Evolutionary conservation across 2,113 vertebrate genomes (phyloP).

Genomic region (Tachuris rubrigastra): DNA sequence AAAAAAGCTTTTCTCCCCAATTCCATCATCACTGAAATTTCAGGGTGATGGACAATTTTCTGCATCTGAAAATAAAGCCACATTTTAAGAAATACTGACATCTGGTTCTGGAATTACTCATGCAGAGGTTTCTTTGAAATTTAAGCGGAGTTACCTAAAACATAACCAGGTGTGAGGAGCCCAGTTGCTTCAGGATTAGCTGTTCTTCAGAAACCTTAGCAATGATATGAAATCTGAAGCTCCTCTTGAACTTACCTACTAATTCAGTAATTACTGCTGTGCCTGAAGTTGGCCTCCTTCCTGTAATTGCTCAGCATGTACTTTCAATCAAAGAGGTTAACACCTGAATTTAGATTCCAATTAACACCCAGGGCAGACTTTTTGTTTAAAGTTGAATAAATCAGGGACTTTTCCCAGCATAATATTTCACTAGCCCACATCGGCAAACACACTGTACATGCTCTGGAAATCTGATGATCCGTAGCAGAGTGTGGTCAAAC

Average conservation of each 20-base stretch:
- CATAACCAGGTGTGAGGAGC: conserved; percentile 75
- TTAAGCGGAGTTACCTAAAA: conserved; percentile 57
- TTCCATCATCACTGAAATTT: not conserved
- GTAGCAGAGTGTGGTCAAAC: not conserved
- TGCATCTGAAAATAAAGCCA: conserved; percentile 12
- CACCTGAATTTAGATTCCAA: conserved; percentile 86
- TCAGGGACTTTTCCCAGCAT: conserved; percentile 71
- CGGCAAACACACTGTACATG: conserved; percentile 2
- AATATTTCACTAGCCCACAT: conserved; percentile 68
- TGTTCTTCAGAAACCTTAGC: conserved; percentile 86
- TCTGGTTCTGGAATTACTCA: conserved; percentile 9
- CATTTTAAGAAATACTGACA: conserved; percentile 6
- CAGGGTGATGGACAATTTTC: not conserved
- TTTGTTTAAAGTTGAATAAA: conserved; percentile 78
- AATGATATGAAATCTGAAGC: conserved; percentile 92
- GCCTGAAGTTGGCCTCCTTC: conserved; percentile 82
- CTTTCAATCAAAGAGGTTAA: conserved; percentile 80
- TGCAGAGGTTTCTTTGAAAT: conserved; percentile 62
- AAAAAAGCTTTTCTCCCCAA: not conserved
- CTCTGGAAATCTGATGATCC: conserved; percentile 25
- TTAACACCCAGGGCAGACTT: conserved; percentile 82
- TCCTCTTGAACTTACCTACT: conserved; percentile 92
- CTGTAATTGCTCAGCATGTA: conserved; percentile 81
- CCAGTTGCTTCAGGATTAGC: conserved; percentile 80
- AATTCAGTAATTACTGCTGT: conserved; percentile 98